Conservation (phyloP, 2,888 invertebrate species). For the Lasioglossum oenotherae region DNA sequence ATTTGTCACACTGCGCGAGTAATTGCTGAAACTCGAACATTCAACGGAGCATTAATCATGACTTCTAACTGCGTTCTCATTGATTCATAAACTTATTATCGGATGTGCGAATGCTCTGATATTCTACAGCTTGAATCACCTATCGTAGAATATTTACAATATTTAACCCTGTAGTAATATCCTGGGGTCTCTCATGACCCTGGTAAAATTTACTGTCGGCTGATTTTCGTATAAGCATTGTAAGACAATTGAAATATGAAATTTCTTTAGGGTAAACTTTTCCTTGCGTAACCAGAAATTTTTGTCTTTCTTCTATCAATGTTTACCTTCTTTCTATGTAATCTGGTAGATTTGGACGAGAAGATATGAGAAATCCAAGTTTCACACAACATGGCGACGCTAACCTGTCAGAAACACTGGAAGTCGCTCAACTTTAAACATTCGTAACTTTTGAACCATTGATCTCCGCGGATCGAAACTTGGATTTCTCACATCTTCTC, state of each 20-base stretch:
- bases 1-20: constrained; percentile 54
- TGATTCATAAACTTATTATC: constrained; percentile 31
- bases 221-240: neutral
- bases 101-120: neutral
- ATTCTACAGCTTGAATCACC: neutral
- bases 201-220: neutral
- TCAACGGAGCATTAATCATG: constrained; percentile 58
- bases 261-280: no score
- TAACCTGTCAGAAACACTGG: no score
- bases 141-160: neutral
- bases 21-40: constrained; percentile 55
- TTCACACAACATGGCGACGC: no score
- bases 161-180: neutral
- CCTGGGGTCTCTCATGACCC: neutral
- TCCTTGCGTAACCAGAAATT: no score
- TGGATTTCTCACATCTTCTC: no score
- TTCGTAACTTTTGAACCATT: no score
- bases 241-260: neutral
- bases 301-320: no score
- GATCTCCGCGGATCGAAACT: no score
- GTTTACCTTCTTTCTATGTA: no score
- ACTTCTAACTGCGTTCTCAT: constrained; percentile 40
- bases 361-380: no score
- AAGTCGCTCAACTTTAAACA: no score
- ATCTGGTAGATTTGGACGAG: no score